Conservation (phyloP, 1,140 invertebrate species). For the Anthonomus grandis region DNA sequence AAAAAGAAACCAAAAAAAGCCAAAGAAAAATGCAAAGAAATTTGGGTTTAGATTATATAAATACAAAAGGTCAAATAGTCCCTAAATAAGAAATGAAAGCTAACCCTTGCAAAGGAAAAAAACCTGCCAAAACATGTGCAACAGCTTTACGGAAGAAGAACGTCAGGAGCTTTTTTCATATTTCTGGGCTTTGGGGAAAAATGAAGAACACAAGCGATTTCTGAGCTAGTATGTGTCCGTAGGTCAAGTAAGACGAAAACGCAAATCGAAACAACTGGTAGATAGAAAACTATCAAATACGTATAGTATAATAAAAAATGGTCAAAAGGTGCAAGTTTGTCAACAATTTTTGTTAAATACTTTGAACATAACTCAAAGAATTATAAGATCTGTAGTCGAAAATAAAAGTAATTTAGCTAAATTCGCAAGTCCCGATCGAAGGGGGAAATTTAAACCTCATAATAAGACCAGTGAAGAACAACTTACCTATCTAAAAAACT, state of each 20-base stretch:
- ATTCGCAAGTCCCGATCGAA: not conserved
- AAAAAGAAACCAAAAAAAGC: no score
- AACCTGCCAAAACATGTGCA: not conserved
- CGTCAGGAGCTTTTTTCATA: not conserved
- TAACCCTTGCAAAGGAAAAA: not conserved
- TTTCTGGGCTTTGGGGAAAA: not conserved
- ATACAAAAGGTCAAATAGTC: not conserved
- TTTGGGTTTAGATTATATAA: not conserved
- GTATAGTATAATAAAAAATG: not conserved
- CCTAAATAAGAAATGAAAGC: not conserved
- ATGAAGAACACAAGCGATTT: not conserved
- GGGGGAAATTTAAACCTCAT: not conserved
- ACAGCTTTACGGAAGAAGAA: no score
- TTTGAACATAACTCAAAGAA: not conserved
- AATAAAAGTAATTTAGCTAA: not conserved
- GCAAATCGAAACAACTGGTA: not conserved
- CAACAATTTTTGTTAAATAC: constrained; percentile 4
- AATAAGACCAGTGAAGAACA: not conserved
- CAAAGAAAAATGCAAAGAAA: not conserved
- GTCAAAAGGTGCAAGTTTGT: not conserved
- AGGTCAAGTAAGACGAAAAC: not conserved
- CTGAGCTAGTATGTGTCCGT: not conserved
- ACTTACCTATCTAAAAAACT: not conserved
- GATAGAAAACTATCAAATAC: not conserved
- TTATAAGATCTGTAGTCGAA: not conserved